Conservation (phyloP, 2,113 vertebrate genomes). For the Tor tambroides region DNA sequence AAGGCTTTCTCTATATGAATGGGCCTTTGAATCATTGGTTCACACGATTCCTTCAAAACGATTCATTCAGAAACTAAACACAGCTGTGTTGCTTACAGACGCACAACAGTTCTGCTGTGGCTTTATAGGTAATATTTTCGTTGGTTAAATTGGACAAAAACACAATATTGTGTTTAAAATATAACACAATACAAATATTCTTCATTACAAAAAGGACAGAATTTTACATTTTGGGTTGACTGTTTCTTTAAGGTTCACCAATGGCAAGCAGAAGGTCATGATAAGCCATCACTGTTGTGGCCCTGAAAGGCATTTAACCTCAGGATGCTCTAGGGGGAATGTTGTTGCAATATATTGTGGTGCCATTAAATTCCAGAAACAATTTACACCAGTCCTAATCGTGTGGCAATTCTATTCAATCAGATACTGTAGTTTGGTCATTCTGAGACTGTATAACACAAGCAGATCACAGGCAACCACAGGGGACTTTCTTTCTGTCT, state of each 20-base stretch:
- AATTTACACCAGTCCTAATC: not conserved
- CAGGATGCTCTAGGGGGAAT: not conserved
- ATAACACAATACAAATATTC: not conserved
- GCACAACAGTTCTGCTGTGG: no score
- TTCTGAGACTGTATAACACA: not conserved
- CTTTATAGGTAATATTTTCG: no score
- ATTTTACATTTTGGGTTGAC: not conserved
- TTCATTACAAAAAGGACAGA: not conserved
- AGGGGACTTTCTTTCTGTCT: not conserved
- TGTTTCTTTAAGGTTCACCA: not conserved
- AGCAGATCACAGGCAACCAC: not conserved
- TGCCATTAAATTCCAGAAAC: not conserved
- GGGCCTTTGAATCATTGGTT: no score
- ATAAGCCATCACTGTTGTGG: not conserved
- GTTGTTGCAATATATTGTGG: not conserved
- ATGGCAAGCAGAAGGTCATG: not conserved
- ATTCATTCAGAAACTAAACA: no score
- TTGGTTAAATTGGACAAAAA: no score
- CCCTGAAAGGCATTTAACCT: slow-evolving; percentile 14
- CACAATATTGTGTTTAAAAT: no score
- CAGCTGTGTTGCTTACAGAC: no score
- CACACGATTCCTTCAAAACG: no score
- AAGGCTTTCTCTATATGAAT: no score
- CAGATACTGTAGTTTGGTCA: not conserved
- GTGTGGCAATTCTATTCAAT: not conserved